phyloP scores from a whole-genome alignment of 1,140 invertebrate genomes.

The Drosophila watanabei region DNA sequence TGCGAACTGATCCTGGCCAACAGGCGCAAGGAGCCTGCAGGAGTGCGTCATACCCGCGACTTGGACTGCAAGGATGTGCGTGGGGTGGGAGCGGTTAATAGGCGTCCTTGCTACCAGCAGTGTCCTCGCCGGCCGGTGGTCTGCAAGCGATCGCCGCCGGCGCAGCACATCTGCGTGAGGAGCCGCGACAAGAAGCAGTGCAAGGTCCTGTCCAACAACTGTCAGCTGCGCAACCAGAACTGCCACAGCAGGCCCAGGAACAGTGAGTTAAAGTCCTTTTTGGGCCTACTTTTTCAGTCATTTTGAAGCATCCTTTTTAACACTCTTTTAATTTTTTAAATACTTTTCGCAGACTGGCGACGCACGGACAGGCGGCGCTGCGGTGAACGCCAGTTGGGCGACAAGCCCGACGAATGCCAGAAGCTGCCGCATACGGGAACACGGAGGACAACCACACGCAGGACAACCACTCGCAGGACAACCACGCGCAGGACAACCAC shows the following conservation, averaged over 20 bases:
- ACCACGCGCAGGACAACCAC: neutral
- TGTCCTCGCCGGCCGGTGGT: constrained; percentile 38
- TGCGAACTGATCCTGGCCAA: constrained; percentile 52
- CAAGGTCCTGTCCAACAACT: constrained; percentile 60
- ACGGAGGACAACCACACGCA: constrained; percentile 3
- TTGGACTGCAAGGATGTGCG: constrained; percentile 49
- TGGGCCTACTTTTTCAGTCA: neutral
- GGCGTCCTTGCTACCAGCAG: constrained; percentile 36
- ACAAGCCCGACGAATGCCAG: constrained; percentile 50
- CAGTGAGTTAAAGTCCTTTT: constrained; percentile 44
- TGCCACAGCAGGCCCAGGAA: constrained; percentile 56
- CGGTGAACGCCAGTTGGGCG: constrained; percentile 50
- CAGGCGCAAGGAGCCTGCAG: neutral
- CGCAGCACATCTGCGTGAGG: constrained; percentile 57
- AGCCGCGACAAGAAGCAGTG: constrained; percentile 40
- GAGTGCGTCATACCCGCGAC: constrained; percentile 45
- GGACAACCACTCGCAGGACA: neutral
- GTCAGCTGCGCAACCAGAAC: constrained; percentile 65
- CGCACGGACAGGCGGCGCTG: constrained; percentile 54
- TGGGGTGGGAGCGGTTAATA: constrained; percentile 19
- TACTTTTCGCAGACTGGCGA: constrained; percentile 52
- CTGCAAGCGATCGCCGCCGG: constrained; percentile 31
- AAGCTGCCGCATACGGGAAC: neutral
- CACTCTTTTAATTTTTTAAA: neutral
- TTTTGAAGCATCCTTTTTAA: neutral